phyloP scores from a whole-genome alignment of 2,888 invertebrate species.

The Mellilla xanthometata region DNA sequence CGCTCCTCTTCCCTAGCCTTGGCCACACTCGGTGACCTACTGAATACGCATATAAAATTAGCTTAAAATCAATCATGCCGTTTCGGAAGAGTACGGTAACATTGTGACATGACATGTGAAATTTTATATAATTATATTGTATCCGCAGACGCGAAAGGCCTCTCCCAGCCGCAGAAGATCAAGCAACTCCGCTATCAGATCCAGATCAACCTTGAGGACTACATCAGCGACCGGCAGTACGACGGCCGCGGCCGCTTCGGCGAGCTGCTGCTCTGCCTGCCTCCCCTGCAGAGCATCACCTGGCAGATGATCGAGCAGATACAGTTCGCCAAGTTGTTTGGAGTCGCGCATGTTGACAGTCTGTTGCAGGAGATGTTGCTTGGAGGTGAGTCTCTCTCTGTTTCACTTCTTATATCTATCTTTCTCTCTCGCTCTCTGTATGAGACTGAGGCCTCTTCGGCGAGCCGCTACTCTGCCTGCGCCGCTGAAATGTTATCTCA shows the following conservation, averaged over 20 bases:
- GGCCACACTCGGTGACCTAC: too few relatives aligned
- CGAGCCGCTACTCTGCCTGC: too few relatives aligned
- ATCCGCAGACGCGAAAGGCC: conserved; percentile 92
- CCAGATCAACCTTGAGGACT: conserved; percentile 96
- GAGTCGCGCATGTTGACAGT: conserved; percentile 96
- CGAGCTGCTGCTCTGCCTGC: conserved; percentile 95
- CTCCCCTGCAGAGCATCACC: conserved; percentile 96
- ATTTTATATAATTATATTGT: too few relatives aligned
- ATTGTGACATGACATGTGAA: too few relatives aligned
- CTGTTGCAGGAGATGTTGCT: conserved; percentile 97
- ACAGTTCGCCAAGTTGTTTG: conserved; percentile 97
- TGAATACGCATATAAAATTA: too few relatives aligned
- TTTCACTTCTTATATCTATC: too few relatives aligned
- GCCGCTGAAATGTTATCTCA: too few relatives aligned
- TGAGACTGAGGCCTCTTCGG: too few relatives aligned
- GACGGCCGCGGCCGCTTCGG: conserved; percentile 96
- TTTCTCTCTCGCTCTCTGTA: too few relatives aligned
- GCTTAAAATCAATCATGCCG: too few relatives aligned
- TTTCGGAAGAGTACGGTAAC: too few relatives aligned
- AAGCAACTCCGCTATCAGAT: conserved; percentile 96
- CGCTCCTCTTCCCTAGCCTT: too few relatives aligned
- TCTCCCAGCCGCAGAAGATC: conserved; percentile 93
- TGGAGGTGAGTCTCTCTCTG: conserved; percentile 83
- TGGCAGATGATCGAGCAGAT: conserved; percentile 99
- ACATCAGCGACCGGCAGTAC: conserved; percentile 98